Percentiles rank a stretch among this genome's conserved stretches.
Conservation (phyloP, 23 tunicate species). For the Phallusia fumigata region DNA sequence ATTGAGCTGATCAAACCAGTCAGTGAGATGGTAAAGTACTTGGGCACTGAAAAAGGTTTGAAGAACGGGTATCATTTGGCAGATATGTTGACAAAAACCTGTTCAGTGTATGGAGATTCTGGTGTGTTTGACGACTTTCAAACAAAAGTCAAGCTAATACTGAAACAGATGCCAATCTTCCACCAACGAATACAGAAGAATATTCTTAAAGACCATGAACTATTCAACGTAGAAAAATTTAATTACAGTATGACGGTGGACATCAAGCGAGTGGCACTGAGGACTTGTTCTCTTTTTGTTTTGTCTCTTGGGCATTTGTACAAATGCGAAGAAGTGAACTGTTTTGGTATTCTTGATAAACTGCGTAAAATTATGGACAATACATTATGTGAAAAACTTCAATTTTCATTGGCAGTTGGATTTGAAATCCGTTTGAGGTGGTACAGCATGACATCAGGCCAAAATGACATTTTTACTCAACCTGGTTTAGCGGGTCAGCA, state of each 20-base stretch:
- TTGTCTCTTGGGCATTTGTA: neutral
- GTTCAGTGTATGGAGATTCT: constrained; percentile 34
- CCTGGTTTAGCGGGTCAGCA: neutral
- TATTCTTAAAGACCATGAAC: neutral
- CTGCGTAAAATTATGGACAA: neutral
- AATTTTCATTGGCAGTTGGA: neutral
- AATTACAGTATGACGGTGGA: neutral
- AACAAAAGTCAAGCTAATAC: neutral
- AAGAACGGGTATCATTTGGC: too few relatives aligned
- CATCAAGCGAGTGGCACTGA: neutral
- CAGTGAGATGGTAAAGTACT: too few relatives aligned
- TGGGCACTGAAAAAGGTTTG: too few relatives aligned
- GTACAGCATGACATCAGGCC: neutral
- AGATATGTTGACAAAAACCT: constrained; percentile 22
- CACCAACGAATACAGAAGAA: neutral
- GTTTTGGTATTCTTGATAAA: neutral
- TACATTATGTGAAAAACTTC: neutral
- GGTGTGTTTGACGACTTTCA: neutral
- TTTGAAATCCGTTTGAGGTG: neutral
- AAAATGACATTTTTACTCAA: neutral
- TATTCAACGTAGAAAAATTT: neutral
- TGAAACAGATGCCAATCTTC: neutral
- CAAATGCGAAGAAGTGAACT: neutral
- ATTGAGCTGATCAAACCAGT: too few relatives aligned
- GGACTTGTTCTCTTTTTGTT: neutral